Base-by-base conservation (phyloP, 2,888 invertebrate genomes). In the Hirtodrosophila cameraria region DNA sequence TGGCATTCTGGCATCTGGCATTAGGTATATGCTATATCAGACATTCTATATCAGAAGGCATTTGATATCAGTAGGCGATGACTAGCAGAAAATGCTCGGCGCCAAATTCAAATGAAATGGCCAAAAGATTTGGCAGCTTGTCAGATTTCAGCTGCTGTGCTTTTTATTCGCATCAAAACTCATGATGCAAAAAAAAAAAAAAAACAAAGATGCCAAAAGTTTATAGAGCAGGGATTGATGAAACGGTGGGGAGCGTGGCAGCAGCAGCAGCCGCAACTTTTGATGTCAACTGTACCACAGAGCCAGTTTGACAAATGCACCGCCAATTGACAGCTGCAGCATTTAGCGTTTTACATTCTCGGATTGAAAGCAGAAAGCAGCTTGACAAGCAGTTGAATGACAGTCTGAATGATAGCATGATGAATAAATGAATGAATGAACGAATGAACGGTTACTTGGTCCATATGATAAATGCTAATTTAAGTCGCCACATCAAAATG, bases 401-500 rank as follows among this genome's bases (percentile, higher is more conserved):
- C 68, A 60, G 67, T 35, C 50, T 36, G 59, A 57, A 48, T 43
- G 73, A 49, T 46, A 50, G 42, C 55, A n/a, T 15, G 23, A 59
- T 39, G 20, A 55, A 68, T 52, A 49, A 52, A 36, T 35, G 23
- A 27, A 28, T 38, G 28, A 39, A 48, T 23, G 63, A 28, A 8
- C 27, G 35, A 50, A 27, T 31, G 63, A 27, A 27, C 12, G 12
- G 25, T 45, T 43, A 66, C 49, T 52, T 73, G 79, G 83, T 75
- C 86, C 75, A 67, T 80, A 71, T 86, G 86, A 86, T 87, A 86
- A 87, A 85, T 87, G 85, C 87, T 83, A 80, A 86, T 86, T 87
- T 87, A 86, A 86, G 83, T 86, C 84, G 71, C 68, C 60, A n/a
- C 54, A 74, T 75, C 70, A 80, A 61, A n/a, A 77, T 64, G 73